phyloP scores from a whole-genome alignment of 2,113 vertebrate genomes.

The Strix uralensis region DNA sequence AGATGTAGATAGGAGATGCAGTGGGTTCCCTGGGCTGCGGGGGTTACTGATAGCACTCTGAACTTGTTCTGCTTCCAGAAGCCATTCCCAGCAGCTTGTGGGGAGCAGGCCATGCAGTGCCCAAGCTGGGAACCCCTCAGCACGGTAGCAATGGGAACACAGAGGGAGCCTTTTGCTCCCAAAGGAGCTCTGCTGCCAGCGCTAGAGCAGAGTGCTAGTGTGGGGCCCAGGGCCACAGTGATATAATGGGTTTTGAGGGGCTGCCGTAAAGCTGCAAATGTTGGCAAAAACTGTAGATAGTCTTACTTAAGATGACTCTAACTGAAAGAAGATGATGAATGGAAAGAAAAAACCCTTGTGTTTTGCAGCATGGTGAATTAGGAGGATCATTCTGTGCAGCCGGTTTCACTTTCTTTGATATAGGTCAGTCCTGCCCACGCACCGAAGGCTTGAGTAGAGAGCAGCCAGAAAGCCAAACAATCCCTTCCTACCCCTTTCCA shows the following conservation, averaged over 20 bases:
- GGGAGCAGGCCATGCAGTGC: background rate
- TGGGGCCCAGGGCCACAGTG: background rate
- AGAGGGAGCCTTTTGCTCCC: background rate
- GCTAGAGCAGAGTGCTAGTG: fast-evolving
- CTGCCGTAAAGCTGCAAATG: background rate
- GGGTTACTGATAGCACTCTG: background rate
- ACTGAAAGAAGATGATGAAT: slow-evolving; percentile 27
- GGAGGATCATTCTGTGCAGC: background rate
- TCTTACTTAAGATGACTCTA: background rate
- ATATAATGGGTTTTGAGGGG: background rate
- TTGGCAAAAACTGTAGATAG: background rate
- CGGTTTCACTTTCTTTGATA: slow-evolving; percentile 44
- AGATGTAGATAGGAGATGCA: background rate
- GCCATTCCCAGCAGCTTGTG: background rate
- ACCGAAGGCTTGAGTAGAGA: background rate
- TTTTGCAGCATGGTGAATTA: background rate
- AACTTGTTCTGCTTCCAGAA: background rate
- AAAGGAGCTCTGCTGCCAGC: background rate
- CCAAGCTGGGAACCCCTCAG: background rate
- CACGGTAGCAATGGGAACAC: background rate
- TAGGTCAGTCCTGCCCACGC: background rate
- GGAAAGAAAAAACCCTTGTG: slow-evolving; percentile 19
- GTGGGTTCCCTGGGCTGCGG: background rate
- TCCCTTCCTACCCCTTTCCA: background rate
- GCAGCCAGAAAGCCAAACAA: background rate